Base-by-base conservation (phyloP, 1,140 invertebrate genomes). In the Steinernema khuongi region DNA sequence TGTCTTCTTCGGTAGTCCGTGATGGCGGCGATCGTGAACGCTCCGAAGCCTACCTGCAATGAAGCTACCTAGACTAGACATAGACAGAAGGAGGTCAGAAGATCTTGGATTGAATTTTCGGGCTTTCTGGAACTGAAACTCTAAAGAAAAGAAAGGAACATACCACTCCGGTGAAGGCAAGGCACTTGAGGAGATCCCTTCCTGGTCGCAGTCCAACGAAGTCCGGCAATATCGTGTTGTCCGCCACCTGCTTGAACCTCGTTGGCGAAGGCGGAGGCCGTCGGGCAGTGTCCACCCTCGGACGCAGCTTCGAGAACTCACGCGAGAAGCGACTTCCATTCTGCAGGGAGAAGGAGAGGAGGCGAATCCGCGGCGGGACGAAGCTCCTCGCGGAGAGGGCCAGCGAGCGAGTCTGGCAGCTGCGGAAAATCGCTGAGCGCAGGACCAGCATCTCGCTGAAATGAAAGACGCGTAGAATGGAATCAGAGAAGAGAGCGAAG, bases 21-120 rank as follows among this genome's bases (percentile, higher is more conserved):
- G 14, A 77, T 26, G 11, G 43, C 32, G 2, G 76, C 71, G 17
- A 78, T 29, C 19, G 77, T 75, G 28, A 36, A 78, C 30, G 77
- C 22, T 31, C 28, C 50, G 19, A 28, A 43, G 31, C 70, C 50
- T 7, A 78, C 76, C 76, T 78, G 28, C 1, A 77, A 32, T n/a
- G n/a, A n/a, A n/a, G n/a, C n/a, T n/a, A n/a, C n/a, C n/a, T n/a
- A n/a, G n/a, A n/a, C n/a, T n/a, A n/a, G n/a, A n/a, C n/a, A n/a
- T n/a, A n/a, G n/a, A n/a, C n/a, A n/a, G n/a, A n/a, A n/a, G n/a
- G n/a, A n/a, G n/a, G n/a, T n/a, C n/a, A n/a, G n/a, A n/a, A n/a
- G n/a, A n/a, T n/a, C n/a, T n/a, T n/a, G n/a, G n/a, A n/a, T n/a
- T n/a, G n/a, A n/a, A n/a, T n/a, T n/a, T n/a, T n/a, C n/a, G n/a